Percentiles rank a stretch among this genome's conserved stretches.
These are phyloP conservation scores for Vidua chalybeata DNA, from an alignment of 2,113 vertebrate species.

Conservation along the genomic window DNA sequence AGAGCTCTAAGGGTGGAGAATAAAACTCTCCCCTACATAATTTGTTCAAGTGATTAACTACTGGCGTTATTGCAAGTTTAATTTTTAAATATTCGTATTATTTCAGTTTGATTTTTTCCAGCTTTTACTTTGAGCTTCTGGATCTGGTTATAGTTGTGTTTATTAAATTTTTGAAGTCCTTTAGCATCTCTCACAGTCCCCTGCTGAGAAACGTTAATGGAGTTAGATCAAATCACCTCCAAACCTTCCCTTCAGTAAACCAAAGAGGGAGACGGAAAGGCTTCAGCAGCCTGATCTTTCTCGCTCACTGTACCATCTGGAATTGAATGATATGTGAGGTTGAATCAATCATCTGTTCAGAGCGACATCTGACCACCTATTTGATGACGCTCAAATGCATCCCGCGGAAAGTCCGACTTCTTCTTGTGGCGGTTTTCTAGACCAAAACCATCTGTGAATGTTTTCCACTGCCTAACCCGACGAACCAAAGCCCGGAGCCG, in stretches of 20 bases:
- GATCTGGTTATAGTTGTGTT: slow-evolving; percentile 26
- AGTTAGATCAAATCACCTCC: slow-evolving; percentile 13
- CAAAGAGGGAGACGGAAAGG: background rate
- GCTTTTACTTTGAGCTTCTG: slow-evolving; percentile 30
- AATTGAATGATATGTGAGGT: background rate
- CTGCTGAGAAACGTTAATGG: background rate
- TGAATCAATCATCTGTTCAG: background rate
- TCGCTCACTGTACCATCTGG: background rate
- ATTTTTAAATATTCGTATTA: background rate
- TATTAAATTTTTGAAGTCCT: background rate
- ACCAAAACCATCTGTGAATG: background rate
- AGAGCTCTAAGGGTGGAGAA: background rate
- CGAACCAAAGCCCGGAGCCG: rapidly evolving
- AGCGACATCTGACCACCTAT: background rate
- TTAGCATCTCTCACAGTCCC: background rate
- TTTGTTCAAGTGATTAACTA: slow-evolving; percentile 26
- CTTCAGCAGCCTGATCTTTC: background rate
- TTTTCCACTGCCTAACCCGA: background rate
- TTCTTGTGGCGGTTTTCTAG: background rate
- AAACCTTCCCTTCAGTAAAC: background rate
- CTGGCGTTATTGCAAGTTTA: background rate
- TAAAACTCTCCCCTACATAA: background rate
- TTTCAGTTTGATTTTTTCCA: slow-evolving; percentile 27
- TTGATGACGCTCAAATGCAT: background rate
- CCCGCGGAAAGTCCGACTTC: background rate